A percentile compares a stretch with the other conserved stretches of the same genome.
These are phyloP conservation scores for Abscondita cerata DNA, from an alignment of 2,888 invertebrate species.

Conservation along the genomic window DNA sequence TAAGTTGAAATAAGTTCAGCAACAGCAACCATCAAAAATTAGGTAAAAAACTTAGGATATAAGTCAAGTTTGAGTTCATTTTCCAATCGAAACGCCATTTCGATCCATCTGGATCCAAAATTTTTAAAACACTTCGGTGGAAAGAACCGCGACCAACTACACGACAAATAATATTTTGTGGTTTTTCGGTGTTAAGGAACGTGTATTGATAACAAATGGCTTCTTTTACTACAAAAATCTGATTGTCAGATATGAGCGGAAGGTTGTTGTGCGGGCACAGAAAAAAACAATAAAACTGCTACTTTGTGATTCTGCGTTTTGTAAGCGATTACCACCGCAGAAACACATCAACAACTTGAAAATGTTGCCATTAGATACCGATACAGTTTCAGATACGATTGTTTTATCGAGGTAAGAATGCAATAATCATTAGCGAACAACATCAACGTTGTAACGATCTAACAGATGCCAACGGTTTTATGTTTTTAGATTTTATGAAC, in stretches of 20 bases:
- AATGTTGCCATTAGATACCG: constrained; percentile 49
- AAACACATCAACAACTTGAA: constrained; percentile 42
- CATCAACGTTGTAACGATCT: constrained; percentile 14
- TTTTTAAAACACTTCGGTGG: constrained; percentile 17
- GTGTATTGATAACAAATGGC: constrained; percentile 30
- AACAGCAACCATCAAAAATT: too few relatives aligned
- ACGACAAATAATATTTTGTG: constrained; percentile 27
- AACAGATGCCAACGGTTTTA: constrained; percentile 11
- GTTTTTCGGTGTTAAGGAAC: constrained; percentile 24
- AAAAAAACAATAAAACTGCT: background rate
- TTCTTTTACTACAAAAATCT: constrained; percentile 15
- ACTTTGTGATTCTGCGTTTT: constrained; percentile 1
- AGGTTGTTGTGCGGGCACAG: background rate
- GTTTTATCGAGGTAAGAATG: constrained; percentile 50
- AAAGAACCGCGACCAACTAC: constrained; percentile 23
- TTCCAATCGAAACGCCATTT: too few relatives aligned
- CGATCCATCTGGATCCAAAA: too few relatives aligned
- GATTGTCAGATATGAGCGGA: background rate
- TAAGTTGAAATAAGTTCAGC: background rate
- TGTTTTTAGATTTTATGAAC: constrained; percentile 10
- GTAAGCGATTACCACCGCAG: constrained; percentile 34
- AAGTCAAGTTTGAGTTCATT: too few relatives aligned
- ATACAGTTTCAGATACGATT: constrained; percentile 53
- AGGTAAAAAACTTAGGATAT: too few relatives aligned
- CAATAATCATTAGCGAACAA: constrained; percentile 51